phyloP scores from a whole-genome alignment of 2,888 invertebrate genomes.

The Tortricodes alternella region DNA sequence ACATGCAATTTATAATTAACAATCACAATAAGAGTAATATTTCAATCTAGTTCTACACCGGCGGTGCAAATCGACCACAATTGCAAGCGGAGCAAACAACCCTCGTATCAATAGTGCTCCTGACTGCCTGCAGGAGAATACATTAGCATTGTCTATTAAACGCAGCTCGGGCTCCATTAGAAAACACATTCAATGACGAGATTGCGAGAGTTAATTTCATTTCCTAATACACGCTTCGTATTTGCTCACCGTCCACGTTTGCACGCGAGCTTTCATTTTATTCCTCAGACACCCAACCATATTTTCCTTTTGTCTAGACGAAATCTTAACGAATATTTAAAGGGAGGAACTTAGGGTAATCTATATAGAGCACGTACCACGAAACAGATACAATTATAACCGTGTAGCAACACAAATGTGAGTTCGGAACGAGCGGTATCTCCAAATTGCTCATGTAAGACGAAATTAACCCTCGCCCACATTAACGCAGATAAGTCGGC shows the following conservation, averaged over 20 bases:
- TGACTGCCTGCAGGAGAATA: conserved; percentile 27
- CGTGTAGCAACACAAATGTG: conserved; percentile 58
- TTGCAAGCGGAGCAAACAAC: conserved; percentile 41
- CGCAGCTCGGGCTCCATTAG: conserved; percentile 35
- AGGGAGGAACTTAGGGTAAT: conserved; percentile 46
- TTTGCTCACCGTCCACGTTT: conserved; percentile 74
- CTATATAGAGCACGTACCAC: conserved; percentile 32
- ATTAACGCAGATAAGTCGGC: conserved; percentile 81
- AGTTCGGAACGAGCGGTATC: conserved; percentile 67
- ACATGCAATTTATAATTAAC: neutral
- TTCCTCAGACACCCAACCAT: conserved; percentile 68
- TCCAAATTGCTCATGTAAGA: conserved; percentile 81
- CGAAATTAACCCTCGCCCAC: conserved; percentile 81
- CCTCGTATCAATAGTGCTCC: conserved; percentile 33
- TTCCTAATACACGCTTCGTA: conserved; percentile 72
- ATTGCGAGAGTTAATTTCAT: conserved; percentile 73
- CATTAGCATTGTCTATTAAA: conserved; percentile 35
- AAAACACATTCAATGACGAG: conserved; percentile 37
- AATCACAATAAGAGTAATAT: neutral
- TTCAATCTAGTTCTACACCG: conserved; percentile 3
- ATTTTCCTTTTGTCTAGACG: conserved; percentile 83
- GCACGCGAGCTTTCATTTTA: conserved; percentile 68
- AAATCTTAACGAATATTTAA: conserved; percentile 81
- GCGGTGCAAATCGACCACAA: conserved; percentile 30
- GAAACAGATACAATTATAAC: conserved; percentile 44